Conservation (phyloP, 2,797 vertebrate species). For the Perodicticus potto region DNA sequence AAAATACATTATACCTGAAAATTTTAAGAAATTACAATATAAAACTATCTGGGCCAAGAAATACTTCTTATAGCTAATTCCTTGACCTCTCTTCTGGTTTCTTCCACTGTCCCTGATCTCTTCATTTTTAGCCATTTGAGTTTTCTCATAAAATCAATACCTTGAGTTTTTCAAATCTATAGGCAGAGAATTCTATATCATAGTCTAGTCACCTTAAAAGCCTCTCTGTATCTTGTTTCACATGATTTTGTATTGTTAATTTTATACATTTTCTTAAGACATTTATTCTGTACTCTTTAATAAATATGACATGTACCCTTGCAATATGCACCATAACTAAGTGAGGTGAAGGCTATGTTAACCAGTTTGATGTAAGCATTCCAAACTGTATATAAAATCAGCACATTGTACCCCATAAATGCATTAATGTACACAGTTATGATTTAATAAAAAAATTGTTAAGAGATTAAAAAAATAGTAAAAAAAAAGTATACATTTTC, state of each 20-base stretch:
- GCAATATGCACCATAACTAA: no score
- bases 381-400: no score
- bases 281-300: no score
- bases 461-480: no score
- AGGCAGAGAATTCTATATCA: not conserved
- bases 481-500: not conserved
- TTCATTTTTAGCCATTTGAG: not conserved
- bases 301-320: no score
- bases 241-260: not conserved
- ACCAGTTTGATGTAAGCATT: no score
- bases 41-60: not conserved
- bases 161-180: not conserved
- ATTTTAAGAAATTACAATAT: not conserved
- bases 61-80: not conserved
- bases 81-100: not conserved
- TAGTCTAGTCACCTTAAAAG: not conserved
- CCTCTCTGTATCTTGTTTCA: not conserved
- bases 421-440: no score
- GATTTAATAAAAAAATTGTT: no score
- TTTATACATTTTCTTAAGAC: not conserved
- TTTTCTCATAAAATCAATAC: not conserved
- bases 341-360: no score
- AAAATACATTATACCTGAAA: slow-evolving; percentile 20
- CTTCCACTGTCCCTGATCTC: not conserved
- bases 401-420: no score